Evolutionary conservation across 2,113 vertebrate species (phyloP).

Genomic region (Psettodes erumei): DNA sequence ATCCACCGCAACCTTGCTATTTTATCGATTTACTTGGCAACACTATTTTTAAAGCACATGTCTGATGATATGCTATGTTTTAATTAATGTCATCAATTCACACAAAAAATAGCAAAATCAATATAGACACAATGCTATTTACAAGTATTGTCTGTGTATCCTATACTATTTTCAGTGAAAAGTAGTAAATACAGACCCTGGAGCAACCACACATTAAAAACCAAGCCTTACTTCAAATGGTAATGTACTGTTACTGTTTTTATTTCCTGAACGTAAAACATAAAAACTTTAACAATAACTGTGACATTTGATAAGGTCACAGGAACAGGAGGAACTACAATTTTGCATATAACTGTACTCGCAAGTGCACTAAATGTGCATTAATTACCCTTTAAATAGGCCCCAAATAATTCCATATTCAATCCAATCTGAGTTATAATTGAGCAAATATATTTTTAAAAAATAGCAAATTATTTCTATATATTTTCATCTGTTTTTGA

Average conservation of each 20-base stretch:
- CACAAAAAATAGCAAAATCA: background rate
- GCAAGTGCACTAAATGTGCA: too few relatives aligned
- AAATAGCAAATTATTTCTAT: too few relatives aligned
- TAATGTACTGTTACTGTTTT: background rate
- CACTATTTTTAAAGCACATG: background rate
- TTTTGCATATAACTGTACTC: background rate
- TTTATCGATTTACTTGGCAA: background rate
- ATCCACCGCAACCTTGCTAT: constrained; percentile 11
- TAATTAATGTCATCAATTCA: constrained; percentile 6
- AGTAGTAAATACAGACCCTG: background rate
- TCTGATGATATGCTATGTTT: background rate
- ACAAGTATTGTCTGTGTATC: background rate
- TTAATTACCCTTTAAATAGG: background rate
- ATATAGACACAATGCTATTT: too few relatives aligned
- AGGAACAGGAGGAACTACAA: background rate
- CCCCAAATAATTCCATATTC: background rate
- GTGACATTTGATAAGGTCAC: background rate
- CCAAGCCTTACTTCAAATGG: background rate
- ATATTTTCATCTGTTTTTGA: constrained; percentile 1
- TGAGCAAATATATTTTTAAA: too few relatives aligned
- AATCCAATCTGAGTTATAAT: background rate
- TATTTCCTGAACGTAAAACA: background rate
- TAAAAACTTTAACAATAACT: too few relatives aligned
- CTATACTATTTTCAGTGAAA: background rate
- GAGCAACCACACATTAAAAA: background rate